A percentile compares a stretch with the other conserved stretches of the same genome.
Evolutionary conservation across 2,888 invertebrate species (phyloP).

Genomic region (Pseudeuparius sepicola): DNA sequence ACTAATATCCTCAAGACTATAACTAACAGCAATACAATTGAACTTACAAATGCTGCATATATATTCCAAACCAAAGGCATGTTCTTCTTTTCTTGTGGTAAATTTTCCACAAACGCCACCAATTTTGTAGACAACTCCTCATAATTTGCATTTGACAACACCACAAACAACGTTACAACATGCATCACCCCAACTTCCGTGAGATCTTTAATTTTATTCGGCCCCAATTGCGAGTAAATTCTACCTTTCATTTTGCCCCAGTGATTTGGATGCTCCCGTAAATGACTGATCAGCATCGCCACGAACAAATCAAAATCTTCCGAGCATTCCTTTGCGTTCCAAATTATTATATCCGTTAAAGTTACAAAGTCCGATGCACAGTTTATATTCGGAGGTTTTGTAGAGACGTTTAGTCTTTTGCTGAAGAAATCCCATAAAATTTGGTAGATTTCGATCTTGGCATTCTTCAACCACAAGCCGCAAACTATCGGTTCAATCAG

Average conservation of each 20-base stretch:
- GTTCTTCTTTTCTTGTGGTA: constrained; percentile 28
- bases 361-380: constrained; percentile 23
- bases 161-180: constrained; percentile 32
- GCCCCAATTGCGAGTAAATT: constrained; percentile 36
- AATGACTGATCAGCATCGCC: constrained; percentile 30
- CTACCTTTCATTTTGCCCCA: constrained; percentile 37
- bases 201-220: constrained; percentile 34
- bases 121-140: constrained; percentile 33
- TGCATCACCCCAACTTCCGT: constrained; percentile 31
- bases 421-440: constrained; percentile 37
- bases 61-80: constrained; percentile 29
- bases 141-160: constrained; percentile 29
- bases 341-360: constrained; percentile 25
- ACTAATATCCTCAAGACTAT: too few species aligned
- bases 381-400: constrained; percentile 11
- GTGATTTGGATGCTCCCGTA: constrained; percentile 31
- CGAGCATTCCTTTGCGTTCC: constrained; percentile 22
- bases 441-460: constrained; percentile 34
- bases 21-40: too few species aligned
- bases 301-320: constrained; percentile 34
- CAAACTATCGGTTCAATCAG: constrained; percentile 29
- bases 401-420: constrained; percentile 28
- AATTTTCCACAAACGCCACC: constrained; percentile 27
- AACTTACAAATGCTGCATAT: constrained; percentile 32
- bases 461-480: constrained; percentile 30